A percentile compares a stretch with the other conserved stretches of the same genome.
Evolutionary conservation across 1,140 invertebrate genomes (phyloP).

Genomic region (Oryctes rhinoceros): DNA sequence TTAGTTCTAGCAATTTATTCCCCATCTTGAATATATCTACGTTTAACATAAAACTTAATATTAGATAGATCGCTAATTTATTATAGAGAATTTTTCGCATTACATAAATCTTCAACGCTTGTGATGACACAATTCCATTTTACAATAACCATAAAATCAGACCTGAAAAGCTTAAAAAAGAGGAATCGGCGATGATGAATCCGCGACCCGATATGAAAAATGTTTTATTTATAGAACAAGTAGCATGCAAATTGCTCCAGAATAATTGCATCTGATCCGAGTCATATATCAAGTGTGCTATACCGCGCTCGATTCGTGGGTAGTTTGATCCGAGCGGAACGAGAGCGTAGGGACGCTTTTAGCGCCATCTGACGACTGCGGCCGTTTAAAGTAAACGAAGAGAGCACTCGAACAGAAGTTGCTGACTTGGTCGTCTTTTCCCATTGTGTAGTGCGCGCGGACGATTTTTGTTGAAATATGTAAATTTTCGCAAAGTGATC

Average conservation of each 20-base stretch:
- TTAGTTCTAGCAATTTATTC: too few relatives aligned
- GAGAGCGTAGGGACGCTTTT: not conserved
- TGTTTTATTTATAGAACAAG: conserved; percentile 41
- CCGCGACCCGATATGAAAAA: conserved; percentile 8
- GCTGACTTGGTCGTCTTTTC: conserved; percentile 51
- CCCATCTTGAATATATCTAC: too few relatives aligned
- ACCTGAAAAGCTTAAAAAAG: not conserved
- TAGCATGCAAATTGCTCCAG: conserved; percentile 40
- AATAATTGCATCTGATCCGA: conserved; percentile 41
- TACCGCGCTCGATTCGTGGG: not conserved
- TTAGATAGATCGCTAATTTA: too few relatives aligned
- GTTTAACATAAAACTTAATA: too few relatives aligned
- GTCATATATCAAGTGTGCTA: conserved; percentile 39
- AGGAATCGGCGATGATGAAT: not conserved
- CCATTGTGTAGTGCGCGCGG: conserved; percentile 43
- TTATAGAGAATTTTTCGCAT: too few relatives aligned
- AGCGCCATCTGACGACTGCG: conserved; percentile 10
- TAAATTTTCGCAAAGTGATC: conserved; percentile 49
- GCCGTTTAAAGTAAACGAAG: conserved; percentile 49
- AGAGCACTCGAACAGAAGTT: conserved; percentile 53
- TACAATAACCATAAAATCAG: conserved; percentile 27
- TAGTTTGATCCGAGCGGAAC: not conserved
- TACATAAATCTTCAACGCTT: too few relatives aligned
- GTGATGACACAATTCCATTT: not conserved
- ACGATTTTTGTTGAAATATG: conserved; percentile 57